These are phyloP conservation scores for Cheilosia vernalis DNA, from an alignment of 2,888 invertebrate species.

Conservation along the genomic window DNA sequence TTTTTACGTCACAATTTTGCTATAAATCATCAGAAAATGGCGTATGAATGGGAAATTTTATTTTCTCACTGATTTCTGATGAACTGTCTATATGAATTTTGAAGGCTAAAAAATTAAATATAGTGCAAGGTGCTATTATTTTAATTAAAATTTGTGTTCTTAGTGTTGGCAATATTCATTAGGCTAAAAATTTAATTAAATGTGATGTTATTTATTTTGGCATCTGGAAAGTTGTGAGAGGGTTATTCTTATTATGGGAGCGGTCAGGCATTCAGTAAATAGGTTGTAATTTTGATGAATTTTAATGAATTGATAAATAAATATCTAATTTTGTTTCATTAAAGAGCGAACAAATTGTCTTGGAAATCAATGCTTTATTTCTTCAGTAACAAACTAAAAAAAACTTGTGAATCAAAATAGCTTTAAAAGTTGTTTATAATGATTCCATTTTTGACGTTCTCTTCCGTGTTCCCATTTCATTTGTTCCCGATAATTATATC, in stretches of 20 bases:
- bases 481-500: too few relatives aligned
- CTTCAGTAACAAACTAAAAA: too few relatives aligned
- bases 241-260: conserved; percentile 4
- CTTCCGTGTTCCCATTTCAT: too few relatives aligned
- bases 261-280: conserved; percentile 1
- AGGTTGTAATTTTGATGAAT: background rate
- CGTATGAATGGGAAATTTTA: conserved; percentile 42
- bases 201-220: background rate
- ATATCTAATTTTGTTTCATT: too few relatives aligned
- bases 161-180: background rate
- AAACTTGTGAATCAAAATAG: too few relatives aligned
- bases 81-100: background rate
- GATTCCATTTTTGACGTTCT: too few relatives aligned
- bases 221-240: background rate
- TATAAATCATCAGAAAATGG: conserved; percentile 62
- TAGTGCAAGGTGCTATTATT: background rate
- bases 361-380: too few relatives aligned
- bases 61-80: background rate
- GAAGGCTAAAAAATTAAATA: background rate
- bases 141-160: background rate
- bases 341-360: too few relatives aligned
- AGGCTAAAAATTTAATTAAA: background rate
- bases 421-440: too few relatives aligned
- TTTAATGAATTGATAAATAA: too few relatives aligned
- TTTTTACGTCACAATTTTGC: conserved; percentile 69